A percentile compares a stretch with the other conserved stretches of the same genome.
phyloP scores from a whole-genome alignment of 1,140 invertebrate species.

The Aphelenchoides fujianensis region DNA sequence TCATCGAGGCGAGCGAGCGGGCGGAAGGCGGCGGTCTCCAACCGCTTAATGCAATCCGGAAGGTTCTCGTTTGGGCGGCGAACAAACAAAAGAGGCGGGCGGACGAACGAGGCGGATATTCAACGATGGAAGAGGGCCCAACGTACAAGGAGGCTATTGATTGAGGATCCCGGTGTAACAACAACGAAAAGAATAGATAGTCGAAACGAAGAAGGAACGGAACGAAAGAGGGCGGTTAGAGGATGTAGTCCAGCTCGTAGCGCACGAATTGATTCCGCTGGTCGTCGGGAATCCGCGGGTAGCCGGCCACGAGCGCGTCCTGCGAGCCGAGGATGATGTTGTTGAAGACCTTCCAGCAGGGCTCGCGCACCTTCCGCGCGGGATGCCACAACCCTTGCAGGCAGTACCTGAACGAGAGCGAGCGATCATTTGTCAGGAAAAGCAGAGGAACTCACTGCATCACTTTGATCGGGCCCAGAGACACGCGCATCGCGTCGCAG shows the following conservation, averaged over 20 bases:
- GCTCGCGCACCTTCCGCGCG: slow-evolving; percentile 94
- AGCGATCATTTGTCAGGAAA: neutral
- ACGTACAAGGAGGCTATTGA: neutral
- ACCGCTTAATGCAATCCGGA: no score
- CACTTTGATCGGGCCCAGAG: slow-evolving; percentile 91
- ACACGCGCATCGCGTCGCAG: slow-evolving; percentile 91
- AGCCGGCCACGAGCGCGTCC: slow-evolving; percentile 94
- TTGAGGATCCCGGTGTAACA: neutral
- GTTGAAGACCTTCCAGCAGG: slow-evolving; percentile 99
- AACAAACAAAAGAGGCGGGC: neutral
- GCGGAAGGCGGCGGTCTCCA: no score
- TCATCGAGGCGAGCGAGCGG: neutral
- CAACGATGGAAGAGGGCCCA: neutral
- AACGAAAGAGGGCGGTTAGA: slow-evolving; percentile 67
- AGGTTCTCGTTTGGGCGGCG: no score
- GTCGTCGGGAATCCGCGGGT: slow-evolving; percentile 89
- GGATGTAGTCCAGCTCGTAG: slow-evolving; percentile 91
- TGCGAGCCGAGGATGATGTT: slow-evolving; percentile 97
- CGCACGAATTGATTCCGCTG: slow-evolving; percentile 85
- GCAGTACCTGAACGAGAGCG: slow-evolving; percentile 42
- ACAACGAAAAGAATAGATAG: neutral
- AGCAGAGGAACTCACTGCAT: slow-evolving; percentile 68
- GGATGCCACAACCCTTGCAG: slow-evolving; percentile 92
- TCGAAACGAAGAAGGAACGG: slow-evolving; percentile 6
- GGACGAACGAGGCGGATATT: neutral